Conservation (phyloP, 2,113 vertebrate genomes). For the Paradisaea rubra region DNA sequence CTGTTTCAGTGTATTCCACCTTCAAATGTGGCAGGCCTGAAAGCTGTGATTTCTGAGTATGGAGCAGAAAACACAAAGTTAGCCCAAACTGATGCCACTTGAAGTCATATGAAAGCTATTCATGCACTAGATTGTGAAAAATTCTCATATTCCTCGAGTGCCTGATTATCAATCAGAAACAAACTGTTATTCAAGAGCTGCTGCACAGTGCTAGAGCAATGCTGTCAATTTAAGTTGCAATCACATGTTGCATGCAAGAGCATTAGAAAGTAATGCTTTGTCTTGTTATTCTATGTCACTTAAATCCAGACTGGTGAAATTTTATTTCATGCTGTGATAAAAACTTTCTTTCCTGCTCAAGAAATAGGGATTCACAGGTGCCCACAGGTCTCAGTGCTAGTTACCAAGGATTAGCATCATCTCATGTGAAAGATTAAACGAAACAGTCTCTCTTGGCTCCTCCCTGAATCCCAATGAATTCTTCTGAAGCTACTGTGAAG, state of each 20-base stretch:
- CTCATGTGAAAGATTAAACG: background rate
- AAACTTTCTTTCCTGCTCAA: background rate
- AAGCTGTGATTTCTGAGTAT: background rate
- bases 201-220: background rate
- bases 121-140: background rate
- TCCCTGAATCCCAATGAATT: background rate
- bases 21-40: background rate
- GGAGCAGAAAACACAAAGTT: background rate
- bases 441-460: background rate
- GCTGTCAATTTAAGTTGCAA: background rate
- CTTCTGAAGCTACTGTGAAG: background rate
- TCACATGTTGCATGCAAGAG: background rate
- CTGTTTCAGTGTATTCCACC: background rate
- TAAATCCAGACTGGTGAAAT: background rate
- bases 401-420: background rate
- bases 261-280: background rate
- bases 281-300: background rate
- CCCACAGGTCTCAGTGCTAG: background rate
- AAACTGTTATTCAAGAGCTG: background rate
- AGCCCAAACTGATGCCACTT: background rate
- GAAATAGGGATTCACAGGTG: background rate
- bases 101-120: background rate
- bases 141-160: background rate
- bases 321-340: background rate
- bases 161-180: background rate